Evolutionary conservation across 2,113 vertebrate genomes (phyloP).

Genomic region (Manacus vitellinus): DNA sequence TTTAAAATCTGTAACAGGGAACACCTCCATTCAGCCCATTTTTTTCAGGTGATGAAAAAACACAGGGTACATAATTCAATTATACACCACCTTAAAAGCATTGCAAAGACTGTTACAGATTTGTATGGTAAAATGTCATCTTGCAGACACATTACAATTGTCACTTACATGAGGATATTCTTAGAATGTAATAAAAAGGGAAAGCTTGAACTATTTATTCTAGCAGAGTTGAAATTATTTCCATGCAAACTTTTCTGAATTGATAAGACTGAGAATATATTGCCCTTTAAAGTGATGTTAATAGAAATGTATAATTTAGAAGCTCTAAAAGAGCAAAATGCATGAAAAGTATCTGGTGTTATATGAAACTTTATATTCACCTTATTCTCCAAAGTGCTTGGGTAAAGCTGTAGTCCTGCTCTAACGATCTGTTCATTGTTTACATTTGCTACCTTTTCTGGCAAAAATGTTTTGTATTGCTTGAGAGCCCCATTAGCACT

Average conservation of each 20-base stretch:
- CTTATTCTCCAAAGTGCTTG: neutral
- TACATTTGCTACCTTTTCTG: neutral
- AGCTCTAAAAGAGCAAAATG: neutral
- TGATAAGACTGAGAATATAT: neutral
- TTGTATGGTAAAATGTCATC: neutral
- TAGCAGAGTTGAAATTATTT: neutral
- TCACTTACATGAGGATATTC: neutral
- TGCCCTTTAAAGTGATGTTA: conserved; percentile 7
- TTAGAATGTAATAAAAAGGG: neutral
- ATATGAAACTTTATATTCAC: neutral
- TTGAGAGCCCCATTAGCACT: neutral
- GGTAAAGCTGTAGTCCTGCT: neutral
- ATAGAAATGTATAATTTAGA: conserved; percentile 19
- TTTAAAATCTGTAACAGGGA: neutral
- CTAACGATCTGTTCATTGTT: neutral
- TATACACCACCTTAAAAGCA: neutral
- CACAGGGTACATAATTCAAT: neutral
- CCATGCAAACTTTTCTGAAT: neutral
- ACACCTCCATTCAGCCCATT: neutral
- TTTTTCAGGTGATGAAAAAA: neutral
- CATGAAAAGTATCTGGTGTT: neutral
- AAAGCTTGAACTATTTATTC: conserved; percentile 30
- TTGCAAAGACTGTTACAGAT: neutral
- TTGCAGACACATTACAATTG: neutral
- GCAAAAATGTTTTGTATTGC: neutral